Conservation (phyloP, 2,888 invertebrate species). For the Merodon equestris region DNA sequence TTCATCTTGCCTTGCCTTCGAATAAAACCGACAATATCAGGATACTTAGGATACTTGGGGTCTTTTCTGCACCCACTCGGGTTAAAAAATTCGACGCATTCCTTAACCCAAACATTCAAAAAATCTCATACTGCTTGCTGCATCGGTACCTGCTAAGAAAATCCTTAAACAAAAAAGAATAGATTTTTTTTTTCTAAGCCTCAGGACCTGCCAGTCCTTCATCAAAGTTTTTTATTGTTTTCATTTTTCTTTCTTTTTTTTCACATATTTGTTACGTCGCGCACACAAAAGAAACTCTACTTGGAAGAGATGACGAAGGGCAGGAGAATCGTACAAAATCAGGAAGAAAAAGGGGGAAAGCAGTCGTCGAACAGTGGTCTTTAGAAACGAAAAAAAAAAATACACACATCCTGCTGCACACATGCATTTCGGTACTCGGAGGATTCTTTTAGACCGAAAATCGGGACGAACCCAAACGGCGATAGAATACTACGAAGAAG, state of each 20-base stretch:
- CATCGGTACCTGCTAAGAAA: conserved; percentile 63
- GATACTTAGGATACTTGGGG: conserved; percentile 48
- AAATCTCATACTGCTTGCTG: conserved; percentile 46
- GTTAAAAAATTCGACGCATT: conserved; percentile 26
- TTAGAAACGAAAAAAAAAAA: conserved; percentile 30
- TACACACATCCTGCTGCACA: conserved; percentile 68
- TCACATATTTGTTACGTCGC: conserved; percentile 12
- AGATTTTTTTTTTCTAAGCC: conserved; percentile 54
- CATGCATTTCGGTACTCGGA: conserved; percentile 61
- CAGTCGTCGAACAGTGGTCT: conserved; percentile 32
- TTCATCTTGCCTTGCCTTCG: not conserved
- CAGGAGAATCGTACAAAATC: conserved; percentile 32
- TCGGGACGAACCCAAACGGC: conserved; percentile 40
- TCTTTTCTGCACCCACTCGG: conserved; percentile 64
- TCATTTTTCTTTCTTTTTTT: conserved; percentile 23
- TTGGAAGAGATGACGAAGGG: conserved; percentile 30
- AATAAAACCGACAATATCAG: conserved; percentile 10
- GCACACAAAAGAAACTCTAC: conserved; percentile 58
- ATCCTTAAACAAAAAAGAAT: conserved; percentile 38
- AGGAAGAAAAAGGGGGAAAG: conserved; percentile 44
- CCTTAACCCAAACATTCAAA: conserved; percentile 20
- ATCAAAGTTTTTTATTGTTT: conserved; percentile 68
- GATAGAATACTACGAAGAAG: conserved; percentile 63
- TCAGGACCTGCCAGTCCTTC: conserved; percentile 64
- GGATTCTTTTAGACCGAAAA: conserved; percentile 53